Base-by-base conservation (phyloP, 2,113 vertebrate genomes). In the Dunckerocampus dactyliophorus region DNA sequence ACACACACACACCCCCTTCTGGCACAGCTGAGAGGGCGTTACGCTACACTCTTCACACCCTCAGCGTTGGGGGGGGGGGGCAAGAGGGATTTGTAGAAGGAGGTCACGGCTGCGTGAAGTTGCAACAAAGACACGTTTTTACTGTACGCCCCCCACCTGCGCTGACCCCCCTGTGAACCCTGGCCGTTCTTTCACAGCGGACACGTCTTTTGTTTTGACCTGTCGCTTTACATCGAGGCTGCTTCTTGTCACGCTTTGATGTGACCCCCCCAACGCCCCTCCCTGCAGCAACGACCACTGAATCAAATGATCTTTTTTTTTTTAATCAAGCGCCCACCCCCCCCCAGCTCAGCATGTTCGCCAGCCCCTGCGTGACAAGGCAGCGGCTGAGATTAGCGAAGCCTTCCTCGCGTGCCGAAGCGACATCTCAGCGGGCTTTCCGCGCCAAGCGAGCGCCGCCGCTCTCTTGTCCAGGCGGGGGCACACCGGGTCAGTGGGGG, bases 101-200 rank as follows among this genome's bases (percentile, higher is more conserved):
- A 82, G 82, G 71, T 80, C 72, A 80, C 59, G 63, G 68, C 82
- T 49, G 80, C 79, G 80, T 79, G 82, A 84, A 82, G 79, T 74
- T 51, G 57, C 82, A 83, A 88, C 82, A 82, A 80, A 87, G 79
- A 69, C 63, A 58, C 76, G 49, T 76, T 81, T 75, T 80, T 12
- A 69, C 66, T 82, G 75, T 68, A 63, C 53, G 22, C 51, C 0
- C 62, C 62, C 62, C 48, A 49, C 55, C 22, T 43, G 67, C 0
- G 24, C 57, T 82, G 82, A 17, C 81, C 82, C 61, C 60, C 51
- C 59, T 1, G 4, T 80, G 84, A 88, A 83, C 84, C 69, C 71
- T 59, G 42, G 12, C 20, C 34, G 37, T 55, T 15, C 54, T 76
- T 57, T 66, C 2, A 21, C 4, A 24, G 19, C 43, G 47, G 65